Percentiles rank a stretch among this genome's conserved stretches.
Evolutionary conservation across 2,888 invertebrate species (phyloP).

Genomic region (Habroteleia sp.): DNA sequence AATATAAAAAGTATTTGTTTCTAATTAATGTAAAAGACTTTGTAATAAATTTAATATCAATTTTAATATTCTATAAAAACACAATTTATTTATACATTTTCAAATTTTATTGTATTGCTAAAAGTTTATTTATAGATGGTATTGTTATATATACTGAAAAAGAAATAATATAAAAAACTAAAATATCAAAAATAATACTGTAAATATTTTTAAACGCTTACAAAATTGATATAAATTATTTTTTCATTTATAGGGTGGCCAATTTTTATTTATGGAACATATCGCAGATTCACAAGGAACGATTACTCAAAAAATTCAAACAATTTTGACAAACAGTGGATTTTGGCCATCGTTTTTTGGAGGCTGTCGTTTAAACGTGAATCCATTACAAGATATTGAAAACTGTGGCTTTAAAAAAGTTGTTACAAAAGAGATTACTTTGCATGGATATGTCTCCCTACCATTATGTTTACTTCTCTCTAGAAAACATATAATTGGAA

Average conservation of each 20-base stretch:
- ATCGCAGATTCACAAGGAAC: slow-evolving; percentile 69
- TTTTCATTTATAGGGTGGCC: slow-evolving; percentile 70
- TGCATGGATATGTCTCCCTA: slow-evolving; percentile 73
- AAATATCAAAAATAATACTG: too few species aligned
- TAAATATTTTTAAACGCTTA: too few species aligned
- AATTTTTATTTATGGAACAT: slow-evolving; percentile 76
- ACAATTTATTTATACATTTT: too few species aligned
- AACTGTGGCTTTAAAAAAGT: slow-evolving; percentile 67
- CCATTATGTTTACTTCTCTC: slow-evolving; percentile 72
- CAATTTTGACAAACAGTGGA: slow-evolving; percentile 69
- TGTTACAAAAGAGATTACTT: slow-evolving; percentile 67
- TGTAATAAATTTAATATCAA: too few species aligned
- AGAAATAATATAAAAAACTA: too few species aligned
- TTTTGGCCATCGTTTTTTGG: slow-evolving; percentile 77
- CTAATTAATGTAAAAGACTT: too few species aligned
- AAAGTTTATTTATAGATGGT: too few species aligned
- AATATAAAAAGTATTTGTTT: too few species aligned
- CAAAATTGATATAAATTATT: too few species aligned
- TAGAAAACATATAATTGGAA: slow-evolving; percentile 73
- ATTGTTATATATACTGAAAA: too few species aligned
- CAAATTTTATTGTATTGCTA: too few species aligned
- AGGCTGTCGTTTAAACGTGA: slow-evolving; percentile 71
- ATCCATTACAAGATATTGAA: slow-evolving; percentile 66
- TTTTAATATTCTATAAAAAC: too few species aligned
- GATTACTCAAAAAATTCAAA: slow-evolving; percentile 70